Conservation (phyloP, 2,888 invertebrate species). For the Ditula angustiorana region DNA sequence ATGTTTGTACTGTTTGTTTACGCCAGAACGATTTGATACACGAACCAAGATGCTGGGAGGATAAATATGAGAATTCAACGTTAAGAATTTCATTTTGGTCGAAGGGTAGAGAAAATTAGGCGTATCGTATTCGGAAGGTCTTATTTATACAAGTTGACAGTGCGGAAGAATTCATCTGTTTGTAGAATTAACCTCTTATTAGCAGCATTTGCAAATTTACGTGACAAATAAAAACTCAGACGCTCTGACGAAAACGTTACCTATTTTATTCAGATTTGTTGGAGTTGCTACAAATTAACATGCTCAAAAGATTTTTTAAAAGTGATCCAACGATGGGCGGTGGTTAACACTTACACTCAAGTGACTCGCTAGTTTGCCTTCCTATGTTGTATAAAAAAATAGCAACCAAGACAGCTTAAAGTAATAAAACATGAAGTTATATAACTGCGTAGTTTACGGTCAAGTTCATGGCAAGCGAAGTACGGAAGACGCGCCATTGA, state of each 20-base stretch:
- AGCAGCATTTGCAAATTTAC: background rate
- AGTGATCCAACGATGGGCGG: too few relatives aligned
- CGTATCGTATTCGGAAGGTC: background rate
- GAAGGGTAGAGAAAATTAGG: background rate
- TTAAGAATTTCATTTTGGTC: background rate
- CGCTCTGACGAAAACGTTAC: background rate
- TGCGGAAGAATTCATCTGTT: background rate
- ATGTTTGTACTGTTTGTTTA: slow-evolving; percentile 2
- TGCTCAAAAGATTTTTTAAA: too few relatives aligned
- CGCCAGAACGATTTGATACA: background rate
- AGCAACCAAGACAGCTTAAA: background rate
- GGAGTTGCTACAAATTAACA: background rate
- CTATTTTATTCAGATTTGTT: background rate
- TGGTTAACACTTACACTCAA: too few relatives aligned
- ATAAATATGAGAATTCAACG: background rate
- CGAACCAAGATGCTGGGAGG: background rate
- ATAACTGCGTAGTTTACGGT: background rate
- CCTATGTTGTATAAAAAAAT: background rate
- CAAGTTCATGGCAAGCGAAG: slow-evolving; percentile 1
- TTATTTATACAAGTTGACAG: background rate
- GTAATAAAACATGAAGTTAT: slow-evolving; percentile 1
- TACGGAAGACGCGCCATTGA: background rate
- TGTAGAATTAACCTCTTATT: background rate
- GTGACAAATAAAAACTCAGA: background rate
- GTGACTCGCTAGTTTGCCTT: too few relatives aligned